Percentiles rank a stretch among this genome's conserved stretches.
Conservation (phyloP, 2,113 vertebrate genomes). For the Picathartes gymnocephalus region DNA sequence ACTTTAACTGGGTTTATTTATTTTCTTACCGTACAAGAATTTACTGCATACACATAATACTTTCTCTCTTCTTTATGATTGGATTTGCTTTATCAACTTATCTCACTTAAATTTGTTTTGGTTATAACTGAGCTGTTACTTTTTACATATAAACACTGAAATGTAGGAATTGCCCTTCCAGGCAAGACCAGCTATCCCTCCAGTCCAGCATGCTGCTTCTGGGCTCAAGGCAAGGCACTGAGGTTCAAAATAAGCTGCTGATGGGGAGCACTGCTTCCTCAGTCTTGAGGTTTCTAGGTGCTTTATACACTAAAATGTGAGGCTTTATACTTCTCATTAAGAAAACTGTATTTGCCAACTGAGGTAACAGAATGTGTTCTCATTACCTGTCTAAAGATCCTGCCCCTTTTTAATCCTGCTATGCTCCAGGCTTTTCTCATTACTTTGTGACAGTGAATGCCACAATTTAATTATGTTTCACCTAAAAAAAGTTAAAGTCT, state of each 20-base stretch:
- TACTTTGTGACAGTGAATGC: slow-evolving; percentile 31
- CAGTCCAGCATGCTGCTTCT: neutral
- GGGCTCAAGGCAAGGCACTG: neutral
- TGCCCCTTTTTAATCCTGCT: slow-evolving; percentile 3
- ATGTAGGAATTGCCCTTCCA: neutral
- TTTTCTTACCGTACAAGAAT: neutral
- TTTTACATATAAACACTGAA: slow-evolving; percentile 5
- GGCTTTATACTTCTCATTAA: neutral
- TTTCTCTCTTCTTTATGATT: slow-evolving; percentile 26
- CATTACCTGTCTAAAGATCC: neutral
- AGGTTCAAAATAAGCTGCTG: neutral
- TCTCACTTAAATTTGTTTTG: slow-evolving; percentile 40
- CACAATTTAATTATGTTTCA: slow-evolving; percentile 25
- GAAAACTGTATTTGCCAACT: neutral
- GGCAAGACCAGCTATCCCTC: neutral
- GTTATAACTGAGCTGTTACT: slow-evolving; percentile 6
- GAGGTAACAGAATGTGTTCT: neutral
- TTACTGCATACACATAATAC: slow-evolving; percentile 6
- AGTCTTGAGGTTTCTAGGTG: neutral
- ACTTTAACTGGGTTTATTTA: slow-evolving; percentile 64
- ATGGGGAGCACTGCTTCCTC: neutral
- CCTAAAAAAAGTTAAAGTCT: slow-evolving; percentile 5
- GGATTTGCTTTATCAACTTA: slow-evolving; percentile 48
- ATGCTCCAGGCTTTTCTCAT: slow-evolving; percentile 14
- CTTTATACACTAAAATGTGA: neutral